phyloP scores from a whole-genome alignment of 2,888 invertebrate species.

The Caradrina clavipalpis region DNA sequence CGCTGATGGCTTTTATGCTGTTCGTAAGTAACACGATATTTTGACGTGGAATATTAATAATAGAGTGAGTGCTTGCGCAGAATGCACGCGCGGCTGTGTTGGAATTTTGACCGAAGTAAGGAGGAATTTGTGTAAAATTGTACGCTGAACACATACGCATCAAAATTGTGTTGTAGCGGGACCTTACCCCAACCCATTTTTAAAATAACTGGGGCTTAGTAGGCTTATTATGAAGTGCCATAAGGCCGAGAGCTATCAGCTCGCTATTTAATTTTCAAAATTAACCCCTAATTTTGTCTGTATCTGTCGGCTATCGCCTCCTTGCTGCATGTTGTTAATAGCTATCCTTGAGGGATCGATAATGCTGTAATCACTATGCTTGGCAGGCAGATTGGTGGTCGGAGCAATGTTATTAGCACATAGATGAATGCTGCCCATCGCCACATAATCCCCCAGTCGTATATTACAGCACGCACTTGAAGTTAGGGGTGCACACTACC shows the following conservation, averaged over 20 bases:
- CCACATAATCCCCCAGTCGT: constrained; percentile 40
- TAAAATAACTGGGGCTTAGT: neutral
- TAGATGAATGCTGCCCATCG: constrained; percentile 49
- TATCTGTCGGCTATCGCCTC: constrained; percentile 8
- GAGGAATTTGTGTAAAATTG: neutral
- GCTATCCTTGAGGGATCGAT: constrained; percentile 31
- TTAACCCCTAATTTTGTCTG: constrained; percentile 15
- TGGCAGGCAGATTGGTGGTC: constrained; percentile 45
- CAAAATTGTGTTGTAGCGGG: constrained; percentile 5
- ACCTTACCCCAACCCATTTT: constrained; percentile 1
- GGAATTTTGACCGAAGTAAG: constrained; percentile 12
- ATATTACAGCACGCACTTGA: constrained; percentile 49
- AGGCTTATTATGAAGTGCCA: constrained; percentile 5
- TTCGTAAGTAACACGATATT: constrained; percentile 51
- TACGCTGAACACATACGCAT: constrained; percentile 10
- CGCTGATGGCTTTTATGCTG: constrained; percentile 57
- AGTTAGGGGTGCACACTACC: constrained; percentile 7
- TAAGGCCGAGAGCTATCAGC: neutral
- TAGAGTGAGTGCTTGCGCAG: constrained; percentile 33
- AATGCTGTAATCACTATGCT: constrained; percentile 53
- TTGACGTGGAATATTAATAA: constrained; percentile 48
- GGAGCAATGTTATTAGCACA: constrained; percentile 51
- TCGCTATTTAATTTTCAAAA: constrained; percentile 17
- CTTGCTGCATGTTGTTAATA: constrained; percentile 10
- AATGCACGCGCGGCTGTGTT: constrained; percentile 26